Evolutionary conservation across 1,140 invertebrate genomes (phyloP).

Genomic region (Drosophila orosa): DNA sequence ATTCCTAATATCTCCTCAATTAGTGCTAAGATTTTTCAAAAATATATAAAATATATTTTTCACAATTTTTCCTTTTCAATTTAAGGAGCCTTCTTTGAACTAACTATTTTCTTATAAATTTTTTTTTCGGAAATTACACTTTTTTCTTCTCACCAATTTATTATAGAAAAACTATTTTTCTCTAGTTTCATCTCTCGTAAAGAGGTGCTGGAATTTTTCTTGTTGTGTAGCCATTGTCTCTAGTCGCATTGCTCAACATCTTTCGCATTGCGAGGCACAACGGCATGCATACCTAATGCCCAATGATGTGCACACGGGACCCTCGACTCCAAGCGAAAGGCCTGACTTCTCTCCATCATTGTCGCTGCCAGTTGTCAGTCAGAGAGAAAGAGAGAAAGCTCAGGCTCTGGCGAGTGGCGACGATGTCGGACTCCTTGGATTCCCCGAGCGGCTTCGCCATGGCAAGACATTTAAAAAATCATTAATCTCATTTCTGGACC

Average conservation of each 20-base stretch:
- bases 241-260: constrained; percentile 72
- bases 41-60: too few relatives aligned
- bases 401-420: constrained; percentile 22
- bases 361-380: constrained; percentile 53
- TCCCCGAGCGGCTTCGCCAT: constrained; percentile 21
- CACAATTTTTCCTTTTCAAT: neutral
- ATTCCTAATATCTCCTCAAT: neutral
- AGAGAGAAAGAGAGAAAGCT: neutral
- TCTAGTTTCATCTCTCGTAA: neutral
- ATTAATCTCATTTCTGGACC: constrained; percentile 57
- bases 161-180: too few relatives aligned
- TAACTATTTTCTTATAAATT: too few relatives aligned
- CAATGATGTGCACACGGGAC: constrained; percentile 72
- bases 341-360: constrained; percentile 45
- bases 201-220: neutral
- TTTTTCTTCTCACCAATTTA: neutral
- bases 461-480: constrained; percentile 58
- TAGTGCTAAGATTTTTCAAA: too few relatives aligned
- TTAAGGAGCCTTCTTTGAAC: too few relatives aligned
- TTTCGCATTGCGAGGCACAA: constrained; percentile 56
- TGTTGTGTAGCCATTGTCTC: constrained; percentile 55
- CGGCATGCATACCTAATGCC: constrained; percentile 80
- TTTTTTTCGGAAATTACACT: too few relatives aligned
- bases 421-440: constrained; percentile 6
- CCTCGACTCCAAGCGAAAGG: constrained; percentile 26